Evolutionary conservation across 2,113 vertebrate species (phyloP).

Genomic region (Psephotus haematonotus): DNA sequence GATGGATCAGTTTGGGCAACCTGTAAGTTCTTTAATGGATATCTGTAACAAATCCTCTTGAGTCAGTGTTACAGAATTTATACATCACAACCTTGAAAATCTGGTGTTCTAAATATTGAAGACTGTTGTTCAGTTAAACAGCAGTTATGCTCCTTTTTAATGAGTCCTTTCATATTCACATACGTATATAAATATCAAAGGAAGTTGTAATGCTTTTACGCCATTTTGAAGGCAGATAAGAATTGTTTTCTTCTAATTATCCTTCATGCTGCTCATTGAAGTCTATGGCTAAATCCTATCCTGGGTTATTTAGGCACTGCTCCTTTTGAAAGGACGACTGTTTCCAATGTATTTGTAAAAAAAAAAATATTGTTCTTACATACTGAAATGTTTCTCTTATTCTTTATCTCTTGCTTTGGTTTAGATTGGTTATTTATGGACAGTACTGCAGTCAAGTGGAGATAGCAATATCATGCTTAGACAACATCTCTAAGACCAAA

Average conservation of each 20-base stretch:
- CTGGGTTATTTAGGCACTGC: background rate
- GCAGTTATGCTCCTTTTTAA: background rate
- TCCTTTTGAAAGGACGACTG: background rate
- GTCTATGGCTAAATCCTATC: background rate
- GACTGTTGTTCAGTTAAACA: background rate
- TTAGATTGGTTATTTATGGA: slow-evolving; percentile 93
- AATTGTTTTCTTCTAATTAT: background rate
- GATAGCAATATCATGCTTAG: slow-evolving; percentile 87
- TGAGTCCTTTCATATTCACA: background rate
- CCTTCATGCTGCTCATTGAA: background rate
- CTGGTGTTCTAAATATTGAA: background rate
- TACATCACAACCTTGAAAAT: background rate
- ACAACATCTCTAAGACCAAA: slow-evolving; percentile 91
- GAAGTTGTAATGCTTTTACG: background rate
- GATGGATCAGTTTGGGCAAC: background rate
- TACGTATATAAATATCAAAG: background rate
- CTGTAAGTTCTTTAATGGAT: background rate
- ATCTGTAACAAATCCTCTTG: background rate
- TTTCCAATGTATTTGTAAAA: background rate
- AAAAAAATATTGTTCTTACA: background rate
- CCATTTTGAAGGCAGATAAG: background rate
- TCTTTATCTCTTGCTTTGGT: background rate
- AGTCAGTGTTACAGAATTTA: background rate
- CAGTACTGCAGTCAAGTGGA: slow-evolving; percentile 98
- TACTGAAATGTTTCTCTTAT: background rate